Percentiles rank a stretch among this genome's conserved stretches.
Conservation (phyloP, 2,113 vertebrate species). For the Brevimyrus niger region DNA sequence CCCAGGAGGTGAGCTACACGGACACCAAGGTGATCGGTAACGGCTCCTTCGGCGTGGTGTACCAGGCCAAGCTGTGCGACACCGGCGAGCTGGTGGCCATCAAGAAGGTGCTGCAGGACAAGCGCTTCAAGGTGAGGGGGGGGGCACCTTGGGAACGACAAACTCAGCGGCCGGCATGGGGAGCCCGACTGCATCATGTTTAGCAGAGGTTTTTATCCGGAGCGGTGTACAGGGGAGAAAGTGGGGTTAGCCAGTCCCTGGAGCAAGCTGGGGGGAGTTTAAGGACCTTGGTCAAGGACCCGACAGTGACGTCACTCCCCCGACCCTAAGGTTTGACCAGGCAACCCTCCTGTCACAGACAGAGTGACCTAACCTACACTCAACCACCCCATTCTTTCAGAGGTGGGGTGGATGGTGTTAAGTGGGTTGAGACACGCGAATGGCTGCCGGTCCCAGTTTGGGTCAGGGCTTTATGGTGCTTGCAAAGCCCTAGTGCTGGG, state of each 20-base stretch:
- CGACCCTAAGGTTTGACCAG: background rate
- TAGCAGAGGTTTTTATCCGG: background rate
- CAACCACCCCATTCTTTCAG: background rate
- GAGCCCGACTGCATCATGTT: background rate
- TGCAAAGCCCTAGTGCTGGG: background rate
- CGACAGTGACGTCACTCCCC: background rate
- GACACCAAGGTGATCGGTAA: constrained; percentile 99
- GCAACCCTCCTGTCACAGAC: background rate
- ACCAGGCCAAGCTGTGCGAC: constrained; percentile 97
- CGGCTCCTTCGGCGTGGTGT: constrained; percentile 95
- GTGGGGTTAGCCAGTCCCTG: background rate
- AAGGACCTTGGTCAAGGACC: background rate
- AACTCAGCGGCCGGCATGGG: background rate
- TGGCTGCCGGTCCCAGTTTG: background rate
- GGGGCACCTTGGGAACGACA: background rate
- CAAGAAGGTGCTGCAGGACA: constrained; percentile 98
- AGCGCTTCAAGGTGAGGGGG: constrained; percentile 96
- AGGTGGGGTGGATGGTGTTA: background rate
- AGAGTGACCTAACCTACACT: background rate
- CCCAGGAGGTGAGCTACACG: constrained; percentile 97
- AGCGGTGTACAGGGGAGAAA: background rate
- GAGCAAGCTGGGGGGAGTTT: background rate
- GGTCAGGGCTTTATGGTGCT: background rate
- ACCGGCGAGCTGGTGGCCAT: constrained; percentile 97
- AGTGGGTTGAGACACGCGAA: background rate